Conservation (phyloP, 1,140 invertebrate species). For the Metopolophium dirhodum region DNA sequence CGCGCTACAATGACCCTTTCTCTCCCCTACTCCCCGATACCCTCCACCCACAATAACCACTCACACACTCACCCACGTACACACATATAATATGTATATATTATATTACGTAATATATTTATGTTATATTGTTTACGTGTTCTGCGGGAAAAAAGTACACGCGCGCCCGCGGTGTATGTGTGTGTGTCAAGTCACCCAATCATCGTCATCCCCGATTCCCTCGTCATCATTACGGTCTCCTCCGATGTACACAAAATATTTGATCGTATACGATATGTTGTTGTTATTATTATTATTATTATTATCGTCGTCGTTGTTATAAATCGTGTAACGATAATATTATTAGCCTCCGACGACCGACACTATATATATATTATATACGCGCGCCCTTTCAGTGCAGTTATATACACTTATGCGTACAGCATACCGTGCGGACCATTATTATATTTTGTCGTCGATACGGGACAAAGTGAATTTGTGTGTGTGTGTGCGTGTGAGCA, state of each 20-base stretch:
- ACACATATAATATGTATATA: background rate
- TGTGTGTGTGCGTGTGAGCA: background rate
- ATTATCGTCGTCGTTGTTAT: conserved; percentile 25
- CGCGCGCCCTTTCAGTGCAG: background rate
- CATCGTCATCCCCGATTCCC: conserved; percentile 19
- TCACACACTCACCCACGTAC: background rate
- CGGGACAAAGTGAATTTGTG: conserved; percentile 10
- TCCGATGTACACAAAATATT: conserved; percentile 43
- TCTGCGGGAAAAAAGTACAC: background rate
- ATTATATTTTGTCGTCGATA: conserved; percentile 31
- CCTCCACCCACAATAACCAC: background rate
- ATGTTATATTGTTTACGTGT: background rate
- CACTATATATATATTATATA: background rate
- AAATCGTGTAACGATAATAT: conserved; percentile 56
- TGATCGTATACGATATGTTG: background rate
- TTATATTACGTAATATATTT: background rate
- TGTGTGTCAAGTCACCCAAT: background rate
- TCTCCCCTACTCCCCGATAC: too few species aligned
- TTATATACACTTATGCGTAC: background rate
- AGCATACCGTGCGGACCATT: background rate
- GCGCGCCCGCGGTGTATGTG: background rate
- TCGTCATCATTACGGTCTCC: conserved; percentile 13
- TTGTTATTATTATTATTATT: conserved; percentile 17
- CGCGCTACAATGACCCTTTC: conserved; percentile 23
- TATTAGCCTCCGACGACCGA: conserved; percentile 17